Evolutionary conservation across 2,888 invertebrate genomes (phyloP).

Genomic region (Erebia aethiops): DNA sequence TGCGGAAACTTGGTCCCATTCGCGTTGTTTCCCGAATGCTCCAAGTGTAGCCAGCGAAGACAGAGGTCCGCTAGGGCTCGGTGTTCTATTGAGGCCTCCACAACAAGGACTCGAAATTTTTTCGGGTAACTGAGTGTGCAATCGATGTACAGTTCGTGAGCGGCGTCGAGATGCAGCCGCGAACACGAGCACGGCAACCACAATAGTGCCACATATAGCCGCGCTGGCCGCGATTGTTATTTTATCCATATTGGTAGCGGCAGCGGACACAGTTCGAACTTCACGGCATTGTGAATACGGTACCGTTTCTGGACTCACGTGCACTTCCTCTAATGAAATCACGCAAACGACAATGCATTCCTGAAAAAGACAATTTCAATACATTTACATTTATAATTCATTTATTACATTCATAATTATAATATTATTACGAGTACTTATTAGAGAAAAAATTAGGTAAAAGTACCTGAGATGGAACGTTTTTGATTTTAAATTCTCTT

Average conservation of each 20-base stretch:
- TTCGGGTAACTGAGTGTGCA: slow-evolving; percentile 86
- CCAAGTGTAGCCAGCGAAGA: slow-evolving; percentile 92
- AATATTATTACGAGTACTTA: background rate
- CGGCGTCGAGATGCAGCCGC: slow-evolving; percentile 92
- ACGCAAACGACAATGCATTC: slow-evolving; percentile 97
- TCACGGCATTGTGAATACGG: slow-evolving; percentile 94
- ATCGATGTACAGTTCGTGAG: slow-evolving; percentile 89
- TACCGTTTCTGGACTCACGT: slow-evolving; percentile 93
- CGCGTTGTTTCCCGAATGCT: slow-evolving; percentile 92
- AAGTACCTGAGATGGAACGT: slow-evolving; percentile 92
- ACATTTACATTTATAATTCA: slow-evolving; percentile 15
- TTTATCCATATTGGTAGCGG: slow-evolving; percentile 96
- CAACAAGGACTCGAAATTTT: slow-evolving; percentile 92
- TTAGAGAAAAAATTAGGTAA: background rate
- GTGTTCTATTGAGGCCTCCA: slow-evolving; percentile 86
- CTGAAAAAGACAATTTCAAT: slow-evolving; percentile 66
- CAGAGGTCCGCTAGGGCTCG: slow-evolving; percentile 90
- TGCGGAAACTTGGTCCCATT: slow-evolving; percentile 89
- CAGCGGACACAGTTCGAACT: slow-evolving; percentile 92
- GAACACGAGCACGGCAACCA: slow-evolving; percentile 94
- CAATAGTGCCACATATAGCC: slow-evolving; percentile 95
- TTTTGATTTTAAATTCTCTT: slow-evolving; percentile 95
- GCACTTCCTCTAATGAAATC: slow-evolving; percentile 93
- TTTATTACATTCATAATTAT: background rate
- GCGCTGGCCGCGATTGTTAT: slow-evolving; percentile 97